Evolutionary conservation across 2,797 vertebrate genomes (phyloP).

Genomic region (Gymnothorax reevesii): DNA sequence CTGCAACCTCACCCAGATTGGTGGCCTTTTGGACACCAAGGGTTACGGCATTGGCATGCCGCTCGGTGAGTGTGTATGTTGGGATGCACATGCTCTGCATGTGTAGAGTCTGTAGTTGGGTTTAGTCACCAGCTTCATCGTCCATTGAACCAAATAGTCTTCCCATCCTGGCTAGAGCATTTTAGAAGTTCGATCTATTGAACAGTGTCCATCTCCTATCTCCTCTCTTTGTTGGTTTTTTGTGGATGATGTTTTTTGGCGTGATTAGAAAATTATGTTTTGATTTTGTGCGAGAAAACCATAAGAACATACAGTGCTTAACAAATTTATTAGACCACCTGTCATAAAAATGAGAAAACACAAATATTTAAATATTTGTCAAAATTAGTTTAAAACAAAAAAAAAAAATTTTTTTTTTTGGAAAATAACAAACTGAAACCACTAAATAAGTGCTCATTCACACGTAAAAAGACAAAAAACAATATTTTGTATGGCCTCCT

Average conservation of each 20-base stretch:
- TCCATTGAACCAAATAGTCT: background rate
- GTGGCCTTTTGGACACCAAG: slow-evolving; percentile 98
- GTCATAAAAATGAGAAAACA: no score
- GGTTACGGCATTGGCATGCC: slow-evolving; percentile 99
- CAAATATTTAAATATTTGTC: no score
- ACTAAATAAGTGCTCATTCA: no score
- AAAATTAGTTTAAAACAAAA: no score
- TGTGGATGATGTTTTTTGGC: background rate
- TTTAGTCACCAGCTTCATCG: slow-evolving; percentile 31
- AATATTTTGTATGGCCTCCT: no score
- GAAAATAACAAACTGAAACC: no score
- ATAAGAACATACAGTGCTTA: no score
- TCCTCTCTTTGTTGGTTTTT: slow-evolving; percentile 10
- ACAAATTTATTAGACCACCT: no score
- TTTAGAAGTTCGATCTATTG: background rate
- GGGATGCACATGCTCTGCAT: background rate
- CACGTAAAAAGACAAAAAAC: no score
- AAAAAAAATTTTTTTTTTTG: no score
- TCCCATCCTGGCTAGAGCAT: background rate
- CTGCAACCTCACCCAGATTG: slow-evolving; percentile 97
- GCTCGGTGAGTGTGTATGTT: slow-evolving; percentile 77
- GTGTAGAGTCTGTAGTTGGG: background rate
- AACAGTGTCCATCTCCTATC: slow-evolving; percentile 3
- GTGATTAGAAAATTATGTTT: no score
- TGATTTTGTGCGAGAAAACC: no score